Base-by-base conservation (phyloP, 2,888 invertebrate species). In the Zygogramma bicolorata region DNA sequence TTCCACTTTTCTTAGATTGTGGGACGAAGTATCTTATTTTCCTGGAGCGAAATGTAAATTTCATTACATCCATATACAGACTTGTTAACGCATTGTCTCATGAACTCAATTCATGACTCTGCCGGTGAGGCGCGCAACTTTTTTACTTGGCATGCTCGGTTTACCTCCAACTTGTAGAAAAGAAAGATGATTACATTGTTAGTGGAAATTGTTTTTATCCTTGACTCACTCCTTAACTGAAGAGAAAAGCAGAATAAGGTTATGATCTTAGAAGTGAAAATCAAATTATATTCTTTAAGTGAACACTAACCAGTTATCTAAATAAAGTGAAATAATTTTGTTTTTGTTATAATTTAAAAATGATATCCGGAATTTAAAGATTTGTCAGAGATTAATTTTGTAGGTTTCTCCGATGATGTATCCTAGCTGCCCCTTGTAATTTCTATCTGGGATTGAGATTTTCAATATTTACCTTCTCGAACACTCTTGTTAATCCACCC, bases 71-170 rank as follows among this genome's bases (percentile, higher is more conserved):
- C 68, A 68, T 71, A 71, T 71, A 73, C 70, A 75, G 75, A 65
- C 68, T 70, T 63, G 68, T 65, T 73, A 70, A 71, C 68, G 65
- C 70, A 73, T 60, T 53, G 62, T 68, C 75, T 68, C 66, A 61
- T 72, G 75, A 75, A 71, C 70, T 62, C 53, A 68, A 71, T 71
- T 71, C 68, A 71, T 71, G 57, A 29, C 40, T 27, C 60, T 31
- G 40, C 60, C 65, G 49, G 70, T 65, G 70, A 60, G 46, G 38
- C 53, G 65, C 65, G 60, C 65, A 49, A 53, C 49, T 70, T 65
- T 69, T 70, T 70, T 34, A 25, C 49, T 46, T 10, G 34, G 49
- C 42, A 65, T 60, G 59, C 60, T 60, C 53, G 49, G 53, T 70
- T 70, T 70, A 70, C 49, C 65, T 70, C 31, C 65, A 34, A 60